These are phyloP conservation scores for Drosophila histrio DNA, from an alignment of 2,888 invertebrate genomes.

Conservation along the genomic window DNA sequence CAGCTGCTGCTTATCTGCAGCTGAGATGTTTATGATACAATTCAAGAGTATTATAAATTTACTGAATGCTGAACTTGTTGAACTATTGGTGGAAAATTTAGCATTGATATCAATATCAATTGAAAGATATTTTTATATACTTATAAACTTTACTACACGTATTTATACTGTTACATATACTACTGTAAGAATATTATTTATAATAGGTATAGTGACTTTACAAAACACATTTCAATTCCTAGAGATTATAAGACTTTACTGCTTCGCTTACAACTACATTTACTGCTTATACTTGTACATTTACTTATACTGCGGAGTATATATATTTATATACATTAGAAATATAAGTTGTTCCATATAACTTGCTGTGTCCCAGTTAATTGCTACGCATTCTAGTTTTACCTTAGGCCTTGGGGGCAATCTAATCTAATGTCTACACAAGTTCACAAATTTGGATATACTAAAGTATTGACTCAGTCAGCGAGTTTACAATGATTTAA, in stretches of 20 bases:
- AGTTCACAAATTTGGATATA: background rate
- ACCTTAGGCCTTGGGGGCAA: background rate
- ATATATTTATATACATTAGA: no score
- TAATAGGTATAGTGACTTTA: no score
- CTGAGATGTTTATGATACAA: conserved; percentile 2
- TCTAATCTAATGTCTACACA: background rate
- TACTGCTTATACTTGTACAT: background rate
- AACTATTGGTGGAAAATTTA: background rate
- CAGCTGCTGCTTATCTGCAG: conserved; percentile 16
- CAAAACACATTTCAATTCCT: no score
- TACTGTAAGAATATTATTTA: no score
- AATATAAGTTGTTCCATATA: no score
- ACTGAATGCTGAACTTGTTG: background rate
- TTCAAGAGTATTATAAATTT: background rate
- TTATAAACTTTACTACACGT: background rate
- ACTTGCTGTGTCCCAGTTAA: background rate
- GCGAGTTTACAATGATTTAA: conserved; percentile 48
- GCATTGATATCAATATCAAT: background rate
- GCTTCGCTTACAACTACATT: background rate
- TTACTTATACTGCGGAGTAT: no score
- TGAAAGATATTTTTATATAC: background rate
- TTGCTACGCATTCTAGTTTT: background rate
- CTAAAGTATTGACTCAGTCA: background rate
- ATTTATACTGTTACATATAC: no score
- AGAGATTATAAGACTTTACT: background rate